These are phyloP conservation scores for Spilosoma lubricipeda DNA, from an alignment of 2,888 invertebrate species.

Conservation along the genomic window DNA sequence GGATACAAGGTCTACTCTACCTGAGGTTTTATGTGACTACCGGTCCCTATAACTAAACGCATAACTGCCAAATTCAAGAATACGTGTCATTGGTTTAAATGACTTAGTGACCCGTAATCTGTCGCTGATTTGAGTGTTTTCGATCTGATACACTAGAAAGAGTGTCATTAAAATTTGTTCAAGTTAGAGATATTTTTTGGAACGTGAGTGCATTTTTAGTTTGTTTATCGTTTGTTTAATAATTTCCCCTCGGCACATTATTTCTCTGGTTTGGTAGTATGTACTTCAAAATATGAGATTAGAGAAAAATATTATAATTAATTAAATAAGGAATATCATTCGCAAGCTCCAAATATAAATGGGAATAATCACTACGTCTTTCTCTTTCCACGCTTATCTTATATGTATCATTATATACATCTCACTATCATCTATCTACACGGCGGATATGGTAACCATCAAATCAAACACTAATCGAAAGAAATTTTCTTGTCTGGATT, in stretches of 20 bases:
- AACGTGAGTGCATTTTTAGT: background rate
- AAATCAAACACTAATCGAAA: background rate
- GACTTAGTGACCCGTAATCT: background rate
- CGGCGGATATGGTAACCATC: background rate
- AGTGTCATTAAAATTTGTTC: background rate
- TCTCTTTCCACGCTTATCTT: background rate
- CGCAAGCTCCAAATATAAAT: background rate
- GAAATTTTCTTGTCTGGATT: slow-evolving; percentile 14
- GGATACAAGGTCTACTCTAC: background rate
- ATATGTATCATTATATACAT: background rate
- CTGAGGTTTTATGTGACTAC: background rate
- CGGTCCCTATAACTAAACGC: background rate
- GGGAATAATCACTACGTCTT: background rate
- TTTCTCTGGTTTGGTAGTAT: background rate
- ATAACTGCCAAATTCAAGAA: background rate
- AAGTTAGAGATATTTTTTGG: background rate
- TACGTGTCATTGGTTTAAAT: too few species aligned
- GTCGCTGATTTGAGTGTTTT: background rate
- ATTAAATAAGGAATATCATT: background rate
- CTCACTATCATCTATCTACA: background rate
- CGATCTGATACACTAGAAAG: background rate
- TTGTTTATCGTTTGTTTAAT: background rate
- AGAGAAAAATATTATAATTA: background rate
- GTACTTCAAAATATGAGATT: background rate
- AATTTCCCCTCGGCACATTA: too few species aligned